A percentile compares a stretch with the other conserved stretches of the same genome.
These are phyloP conservation scores for Lophochroa leadbeateri DNA, from an alignment of 2,113 vertebrate species.

Conservation along the genomic window DNA sequence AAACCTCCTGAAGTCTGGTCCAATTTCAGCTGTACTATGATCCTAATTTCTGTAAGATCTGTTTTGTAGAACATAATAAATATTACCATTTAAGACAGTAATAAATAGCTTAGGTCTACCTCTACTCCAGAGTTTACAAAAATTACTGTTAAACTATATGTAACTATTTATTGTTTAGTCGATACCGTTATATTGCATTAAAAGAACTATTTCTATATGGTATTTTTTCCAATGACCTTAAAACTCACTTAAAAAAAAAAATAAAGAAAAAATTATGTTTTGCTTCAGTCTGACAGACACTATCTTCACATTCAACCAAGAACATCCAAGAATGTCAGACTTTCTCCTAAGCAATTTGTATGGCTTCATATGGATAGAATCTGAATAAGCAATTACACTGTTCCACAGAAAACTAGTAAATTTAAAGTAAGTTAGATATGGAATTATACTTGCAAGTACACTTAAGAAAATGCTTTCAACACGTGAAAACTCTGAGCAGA, in stretches of 20 bases:
- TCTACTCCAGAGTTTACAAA: neutral
- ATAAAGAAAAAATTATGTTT: neutral
- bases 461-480: neutral
- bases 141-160: neutral
- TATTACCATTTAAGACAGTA: neutral
- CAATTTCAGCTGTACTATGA: neutral
- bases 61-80: neutral
- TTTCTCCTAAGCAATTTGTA: neutral
- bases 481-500: neutral
- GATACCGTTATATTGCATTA: neutral
- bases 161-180: neutral
- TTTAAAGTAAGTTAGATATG: neutral
- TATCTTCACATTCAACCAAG: neutral
- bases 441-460: neutral
- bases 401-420: neutral
- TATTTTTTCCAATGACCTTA: neutral
- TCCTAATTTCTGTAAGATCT: neutral
- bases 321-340: neutral
- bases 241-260: neutral
- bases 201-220: neutral
- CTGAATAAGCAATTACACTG: neutral
- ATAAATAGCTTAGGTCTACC: neutral
- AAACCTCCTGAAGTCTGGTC: neutral
- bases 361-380: neutral
- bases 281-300: neutral